Conservation (phyloP, 2,797 vertebrate genomes). For the Mus caroli region DNA sequence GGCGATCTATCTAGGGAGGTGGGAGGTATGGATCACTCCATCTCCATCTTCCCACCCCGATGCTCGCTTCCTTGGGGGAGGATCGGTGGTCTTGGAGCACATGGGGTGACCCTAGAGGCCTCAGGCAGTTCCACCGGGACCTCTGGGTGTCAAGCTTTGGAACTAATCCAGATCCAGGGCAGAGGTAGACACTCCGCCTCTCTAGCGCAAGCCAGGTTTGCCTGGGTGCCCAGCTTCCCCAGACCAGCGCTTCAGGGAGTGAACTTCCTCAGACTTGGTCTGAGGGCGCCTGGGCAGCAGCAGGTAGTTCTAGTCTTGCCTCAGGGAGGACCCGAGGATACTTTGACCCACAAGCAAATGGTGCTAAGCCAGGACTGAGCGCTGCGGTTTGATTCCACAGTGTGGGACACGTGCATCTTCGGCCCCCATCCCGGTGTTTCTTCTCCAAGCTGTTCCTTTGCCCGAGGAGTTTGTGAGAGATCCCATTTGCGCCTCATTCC, state of each 20-base stretch:
- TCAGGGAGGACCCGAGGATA: neutral
- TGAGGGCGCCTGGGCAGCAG: slow-evolving; percentile 66
- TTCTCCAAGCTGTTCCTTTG: slow-evolving; percentile 17
- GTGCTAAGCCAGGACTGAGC: neutral
- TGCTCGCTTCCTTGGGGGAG: neutral
- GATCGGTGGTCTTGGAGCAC: neutral
- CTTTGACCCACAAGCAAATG: neutral
- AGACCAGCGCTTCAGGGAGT: slow-evolving; percentile 45
- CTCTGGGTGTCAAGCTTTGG: neutral
- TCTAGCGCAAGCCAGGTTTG: neutral
- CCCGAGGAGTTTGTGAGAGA: neutral
- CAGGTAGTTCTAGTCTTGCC: slow-evolving; percentile 74
- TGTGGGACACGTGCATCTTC: slow-evolving; percentile 63
- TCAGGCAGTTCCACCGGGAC: neutral
- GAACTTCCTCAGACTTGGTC: slow-evolving; percentile 82
- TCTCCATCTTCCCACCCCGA: neutral
- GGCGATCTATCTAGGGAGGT: slow-evolving; percentile 44
- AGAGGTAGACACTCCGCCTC: neutral
- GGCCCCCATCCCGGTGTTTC: neutral
- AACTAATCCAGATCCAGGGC: neutral
- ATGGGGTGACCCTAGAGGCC: slow-evolving; percentile 23
- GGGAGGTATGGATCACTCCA: slow-evolving; percentile 29
- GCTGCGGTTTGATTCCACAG: neutral
- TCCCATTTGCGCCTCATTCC: neutral
- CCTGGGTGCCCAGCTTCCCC: neutral